Base-by-base conservation (phyloP, 2,888 invertebrate species). In the Seladonia tumulorum region DNA sequence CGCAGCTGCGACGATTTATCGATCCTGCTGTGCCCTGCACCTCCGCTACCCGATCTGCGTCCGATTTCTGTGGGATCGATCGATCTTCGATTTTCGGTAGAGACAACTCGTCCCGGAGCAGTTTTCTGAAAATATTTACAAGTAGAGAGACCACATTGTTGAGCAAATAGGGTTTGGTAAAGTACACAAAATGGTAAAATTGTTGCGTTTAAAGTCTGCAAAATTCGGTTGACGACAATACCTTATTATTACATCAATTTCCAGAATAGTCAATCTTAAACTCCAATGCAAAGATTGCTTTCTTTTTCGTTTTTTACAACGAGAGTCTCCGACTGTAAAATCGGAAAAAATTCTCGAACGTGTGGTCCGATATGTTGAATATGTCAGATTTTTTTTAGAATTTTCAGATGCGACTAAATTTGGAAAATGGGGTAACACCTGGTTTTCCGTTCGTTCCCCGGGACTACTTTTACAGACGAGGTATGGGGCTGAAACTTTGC, bases 1-100 rank as follows among this genome's bases (percentile, higher is more conserved):
- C 80, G 81, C 87, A 81, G 85, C 82, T 85, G 87, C 89, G 53
- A 79, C 74, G 81, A 75, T 81, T 83, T 85, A 83, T 88, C 85
- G 49, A 29, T 16, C 39, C 68, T 2, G 68, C 35, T 60, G 5
- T 75, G 25, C 63, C 66, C 35, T 18, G 14, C 25, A 35, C 29
- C 76, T 4, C 25, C 42, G 29, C 49, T 35, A 10, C 10, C 5
- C 49, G 49, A 73, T 49, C 53, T n/a, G 10, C 53, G 22, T 53
- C 53, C 53, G 53, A 53, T 29, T 71, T 71, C 25, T 25, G 71
- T 14, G 42, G 10, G 22, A 53, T 53, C 53, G 53, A 53, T 53
- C 53, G 53, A 53, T 53, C 53, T 22, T 53, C 22, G 53, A 53
- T 53, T 53, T 53, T 53, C 53, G 53, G 53, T 53, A 10, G 53